Percentiles rank a stretch among this genome's conserved stretches.
Evolutionary conservation across 2,888 invertebrate species (phyloP).

Genomic region (Rugalucina vietnamica): DNA sequence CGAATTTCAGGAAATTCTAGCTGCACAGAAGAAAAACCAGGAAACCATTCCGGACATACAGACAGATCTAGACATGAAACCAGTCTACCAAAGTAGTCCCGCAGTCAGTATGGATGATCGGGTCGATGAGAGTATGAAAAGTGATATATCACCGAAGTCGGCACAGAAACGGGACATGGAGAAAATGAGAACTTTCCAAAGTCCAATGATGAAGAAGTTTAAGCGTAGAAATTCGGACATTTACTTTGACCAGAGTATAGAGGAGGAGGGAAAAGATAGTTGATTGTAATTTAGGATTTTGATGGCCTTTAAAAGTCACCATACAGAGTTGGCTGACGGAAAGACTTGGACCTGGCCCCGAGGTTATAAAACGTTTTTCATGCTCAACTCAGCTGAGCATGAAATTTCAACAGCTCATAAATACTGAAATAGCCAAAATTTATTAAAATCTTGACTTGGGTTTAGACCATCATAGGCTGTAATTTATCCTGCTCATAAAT

Average conservation of each 20-base stretch:
- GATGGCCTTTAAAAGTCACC: too few relatives aligned
- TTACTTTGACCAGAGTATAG: constrained; percentile 43
- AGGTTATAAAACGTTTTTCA: too few relatives aligned
- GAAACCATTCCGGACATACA: constrained; percentile 43
- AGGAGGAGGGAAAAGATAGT: constrained; percentile 1
- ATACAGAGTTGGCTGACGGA: too few relatives aligned
- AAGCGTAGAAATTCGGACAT: constrained; percentile 65
- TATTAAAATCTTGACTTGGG: too few relatives aligned
- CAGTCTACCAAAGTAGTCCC: constrained; percentile 63
- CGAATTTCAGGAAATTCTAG: constrained; percentile 60
- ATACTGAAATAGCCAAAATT: too few relatives aligned
- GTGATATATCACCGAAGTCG: constrained; percentile 30
- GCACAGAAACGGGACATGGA: constrained; percentile 42
- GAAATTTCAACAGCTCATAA: too few relatives aligned
- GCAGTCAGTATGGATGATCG: constrained; percentile 57
- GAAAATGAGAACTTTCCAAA: constrained; percentile 48
- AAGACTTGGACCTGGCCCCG: too few relatives aligned
- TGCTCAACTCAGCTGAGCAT: too few relatives aligned
- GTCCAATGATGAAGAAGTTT: constrained; percentile 67
- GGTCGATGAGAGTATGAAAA: constrained; percentile 37
- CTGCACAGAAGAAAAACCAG: constrained; percentile 55
- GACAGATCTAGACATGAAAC: constrained; percentile 50
- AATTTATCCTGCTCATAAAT: too few relatives aligned
- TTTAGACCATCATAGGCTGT: too few relatives aligned
- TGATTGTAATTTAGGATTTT: too few relatives aligned